Evolutionary conservation across 2,797 vertebrate species (phyloP).

Genomic region (Liasis olivaceus): DNA sequence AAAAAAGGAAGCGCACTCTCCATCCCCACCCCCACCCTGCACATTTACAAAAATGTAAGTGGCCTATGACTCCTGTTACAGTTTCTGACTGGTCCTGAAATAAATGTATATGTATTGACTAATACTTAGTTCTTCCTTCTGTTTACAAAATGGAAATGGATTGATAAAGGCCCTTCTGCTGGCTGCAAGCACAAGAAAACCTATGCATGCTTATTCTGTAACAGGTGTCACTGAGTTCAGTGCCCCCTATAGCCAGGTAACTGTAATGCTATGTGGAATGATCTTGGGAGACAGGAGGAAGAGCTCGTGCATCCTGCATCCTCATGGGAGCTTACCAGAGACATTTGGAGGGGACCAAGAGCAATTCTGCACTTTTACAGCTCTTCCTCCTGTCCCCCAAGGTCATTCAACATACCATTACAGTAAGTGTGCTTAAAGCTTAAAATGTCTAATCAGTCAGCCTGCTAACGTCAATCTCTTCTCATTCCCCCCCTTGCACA

Average conservation of each 20-base stretch:
- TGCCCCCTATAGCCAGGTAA: neutral
- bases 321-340: neutral
- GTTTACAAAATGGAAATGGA: neutral
- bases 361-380: neutral
- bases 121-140: neutral
- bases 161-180: neutral
- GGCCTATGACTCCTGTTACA: neutral
- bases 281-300: neutral
- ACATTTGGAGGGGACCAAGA: neutral
- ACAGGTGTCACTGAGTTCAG: neutral
- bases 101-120: neutral
- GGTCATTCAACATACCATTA: neutral
- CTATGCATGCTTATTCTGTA: neutral
- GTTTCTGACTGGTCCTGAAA: neutral
- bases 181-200: neutral
- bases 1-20: neutral
- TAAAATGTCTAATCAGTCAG: neutral
- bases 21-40: accelerated
- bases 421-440: neutral
- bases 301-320: neutral
- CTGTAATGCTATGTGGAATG: neutral
- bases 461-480: neutral
- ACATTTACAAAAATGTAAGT: neutral
- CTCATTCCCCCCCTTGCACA: neutral
- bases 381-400: neutral